These are phyloP conservation scores for Hydractinia echinata DNA, from an alignment of 30 jellyfish, hydroid and myxozoan species.

Conservation along the genomic window DNA sequence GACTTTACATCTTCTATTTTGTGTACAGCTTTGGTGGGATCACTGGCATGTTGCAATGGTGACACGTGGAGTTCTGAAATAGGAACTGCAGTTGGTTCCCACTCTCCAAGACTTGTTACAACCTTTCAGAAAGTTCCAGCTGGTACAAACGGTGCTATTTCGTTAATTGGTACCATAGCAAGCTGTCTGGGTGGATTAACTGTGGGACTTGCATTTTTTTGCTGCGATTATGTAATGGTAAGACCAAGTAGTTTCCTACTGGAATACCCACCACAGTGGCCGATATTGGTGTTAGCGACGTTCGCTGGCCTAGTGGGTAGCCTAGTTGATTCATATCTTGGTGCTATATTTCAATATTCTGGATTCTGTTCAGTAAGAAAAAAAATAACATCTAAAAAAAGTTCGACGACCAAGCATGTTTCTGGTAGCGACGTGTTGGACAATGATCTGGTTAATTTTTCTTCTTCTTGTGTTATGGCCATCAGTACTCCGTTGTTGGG, in stretches of 20 bases:
- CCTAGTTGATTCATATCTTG: conserved; percentile 61
- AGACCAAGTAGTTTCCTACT: conserved; percentile 14
- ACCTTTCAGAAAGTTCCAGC: conserved; percentile 66
- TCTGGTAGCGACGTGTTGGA: conserved; percentile 50
- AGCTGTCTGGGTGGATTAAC: conserved; percentile 74
- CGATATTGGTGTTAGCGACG: conserved; percentile 37
- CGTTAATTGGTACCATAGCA: conserved; percentile 59
- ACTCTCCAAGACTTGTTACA: conserved; percentile 69
- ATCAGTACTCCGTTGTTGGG: conserved; percentile 48
- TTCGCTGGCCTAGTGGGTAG: conserved; percentile 80
- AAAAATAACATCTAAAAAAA: conserved; percentile 61
- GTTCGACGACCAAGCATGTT: conserved; percentile 41
- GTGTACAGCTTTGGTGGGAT: conserved; percentile 52
- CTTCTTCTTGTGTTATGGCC: conserved; percentile 63
- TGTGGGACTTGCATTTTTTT: conserved; percentile 49
- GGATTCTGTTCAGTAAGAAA: conserved; percentile 57
- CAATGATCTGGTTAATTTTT: conserved; percentile 52
- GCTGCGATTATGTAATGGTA: conserved; percentile 3
- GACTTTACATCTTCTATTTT: conserved; percentile 66
- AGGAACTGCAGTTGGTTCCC: conserved; percentile 77
- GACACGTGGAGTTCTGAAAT: conserved; percentile 95
- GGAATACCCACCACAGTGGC: conserved; percentile 79
- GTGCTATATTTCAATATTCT: conserved; percentile 80
- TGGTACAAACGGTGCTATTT: conserved; percentile 84
- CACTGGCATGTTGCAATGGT: conserved; percentile 84